Evolutionary conservation across 2,888 invertebrate species (phyloP), one percentile per base, ranked within the genome.

Genomic region (Cheilosia urbana): DNA sequence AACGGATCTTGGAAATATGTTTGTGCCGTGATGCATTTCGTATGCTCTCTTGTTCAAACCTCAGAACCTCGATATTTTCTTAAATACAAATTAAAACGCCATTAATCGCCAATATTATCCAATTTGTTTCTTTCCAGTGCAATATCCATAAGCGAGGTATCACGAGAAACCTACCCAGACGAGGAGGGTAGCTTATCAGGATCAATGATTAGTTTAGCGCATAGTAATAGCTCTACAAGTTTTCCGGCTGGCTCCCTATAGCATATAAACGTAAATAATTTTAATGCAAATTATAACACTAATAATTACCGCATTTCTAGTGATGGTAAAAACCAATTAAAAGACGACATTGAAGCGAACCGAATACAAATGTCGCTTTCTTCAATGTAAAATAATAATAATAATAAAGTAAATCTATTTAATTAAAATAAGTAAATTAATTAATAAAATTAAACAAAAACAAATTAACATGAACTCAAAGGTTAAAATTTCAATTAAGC

Each of bases 221-320:
- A 97, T 94, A 97, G 97, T 94, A 97, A 97, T 94, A 98, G 97
- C 93, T 97, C 97, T 90, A 96, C 97, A 91, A 96, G 96, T 93
- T 97, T 97, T 93, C 97, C 97, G 88, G 96, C 96, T 91, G 96
- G 95, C 93, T 95, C 95, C 93, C 95, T 95, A 91, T 95, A 94
- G 93, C 92, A 92, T 90, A 91, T 88, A 89, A 89, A 90, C 88
- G 80, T 73, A 88, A 90, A 87, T 87, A 88, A 89, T 90, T 90
- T 89, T 88, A 91, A 90, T 89, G 90, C 90, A 89, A 91, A 90
- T 90, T 90, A 90, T 90, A 91, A 82, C 75, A 88, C 87, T 85
- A 88, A 88, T 87, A 88, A 88, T 88, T 88, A 88, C 88, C 88
- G 88, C 88, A 89, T 88, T 88, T 88, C 88, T 88, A 88, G 89